Evolutionary conservation across 1,140 invertebrate genomes (phyloP), one percentile per base, ranked within the genome.

Genomic region (Drosophila serrata): DNA sequence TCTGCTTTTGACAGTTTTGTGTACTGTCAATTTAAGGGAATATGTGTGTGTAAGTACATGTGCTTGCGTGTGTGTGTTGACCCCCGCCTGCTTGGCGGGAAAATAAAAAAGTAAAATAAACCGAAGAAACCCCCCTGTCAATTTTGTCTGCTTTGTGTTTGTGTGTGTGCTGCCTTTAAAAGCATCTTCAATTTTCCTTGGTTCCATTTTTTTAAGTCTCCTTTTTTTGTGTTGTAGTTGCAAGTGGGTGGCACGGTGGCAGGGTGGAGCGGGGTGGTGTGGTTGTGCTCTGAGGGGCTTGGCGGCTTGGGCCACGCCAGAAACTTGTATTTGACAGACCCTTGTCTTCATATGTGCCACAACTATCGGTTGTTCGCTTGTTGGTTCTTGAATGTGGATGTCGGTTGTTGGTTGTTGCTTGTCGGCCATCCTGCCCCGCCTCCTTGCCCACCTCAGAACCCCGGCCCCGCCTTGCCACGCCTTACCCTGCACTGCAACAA

Each of bases 261-360:
- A 15, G 6, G 19, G 9, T 15, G 22, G 6, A 42, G 19, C 13
- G 4, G 3, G 17, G 22, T 12, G 35, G n/a, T n/a, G n/a, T n/a
- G n/a, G n/a, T n/a, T n/a, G n/a, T n/a, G n/a, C n/a, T n/a, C n/a
- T n/a, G n/a, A n/a, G 9, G 4, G 51, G 51, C 15, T 31, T 42
- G 40, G 22, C 43, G 37, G 35, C 17, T 37, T 55, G 64, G 57
- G 82, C 82, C 57, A 69, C 79, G 84, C 79, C 82, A 87, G 82
- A 82, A 87, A 82, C 84, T 88, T 87, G 84, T 87, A 88, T 88
- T 88, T 88, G 84, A 88, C 84, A 87, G 84, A 87, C 84, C 84
- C 84, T 87, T 88, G 84, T 87, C 84, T 88, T 88, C 84, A 87
- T 87, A 87, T 87, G 84, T 80, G 84, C 82, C 84, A 82, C 84